Evolutionary conservation across 64 coral and sea anemone species (phyloP).

Genomic region (Exaiptasia diaphana): DNA sequence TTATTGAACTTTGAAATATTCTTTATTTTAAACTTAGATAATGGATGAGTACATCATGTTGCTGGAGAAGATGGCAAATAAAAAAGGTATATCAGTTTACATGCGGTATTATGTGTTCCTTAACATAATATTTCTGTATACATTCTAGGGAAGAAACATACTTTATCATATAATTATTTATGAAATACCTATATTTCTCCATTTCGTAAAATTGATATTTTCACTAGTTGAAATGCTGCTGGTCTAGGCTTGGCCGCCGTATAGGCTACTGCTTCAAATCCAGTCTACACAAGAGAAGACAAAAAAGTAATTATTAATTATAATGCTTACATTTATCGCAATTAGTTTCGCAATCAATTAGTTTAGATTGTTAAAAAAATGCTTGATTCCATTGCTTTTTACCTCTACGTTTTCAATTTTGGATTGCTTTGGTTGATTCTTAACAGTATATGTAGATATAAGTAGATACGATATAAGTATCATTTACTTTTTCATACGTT

Average conservation of each 20-base stretch:
- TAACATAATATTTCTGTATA: too few relatives aligned
- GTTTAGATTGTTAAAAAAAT: too few relatives aligned
- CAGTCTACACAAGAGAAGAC: neutral
- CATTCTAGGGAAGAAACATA: too few relatives aligned
- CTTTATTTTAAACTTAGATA: too few relatives aligned
- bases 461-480: neutral
- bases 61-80: neutral
- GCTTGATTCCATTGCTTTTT: neutral
- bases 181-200: too few relatives aligned
- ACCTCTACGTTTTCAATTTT: neutral
- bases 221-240: neutral
- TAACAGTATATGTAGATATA: neutral
- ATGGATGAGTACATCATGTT: neutral
- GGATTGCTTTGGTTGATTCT: neutral
- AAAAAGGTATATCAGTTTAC: too few relatives aligned
- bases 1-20: too few relatives aligned
- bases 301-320: neutral
- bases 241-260: neutral
- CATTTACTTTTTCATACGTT: too few relatives aligned
- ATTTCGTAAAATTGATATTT: too few relatives aligned
- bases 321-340: neutral
- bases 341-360: neutral
- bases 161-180: too few relatives aligned
- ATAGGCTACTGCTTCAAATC: neutral
- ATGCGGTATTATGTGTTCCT: too few relatives aligned